A percentile compares a stretch with the other conserved stretches of the same genome.
phyloP scores from a whole-genome alignment of 2,113 vertebrate species.

The Drymodes brunneopygia region DNA sequence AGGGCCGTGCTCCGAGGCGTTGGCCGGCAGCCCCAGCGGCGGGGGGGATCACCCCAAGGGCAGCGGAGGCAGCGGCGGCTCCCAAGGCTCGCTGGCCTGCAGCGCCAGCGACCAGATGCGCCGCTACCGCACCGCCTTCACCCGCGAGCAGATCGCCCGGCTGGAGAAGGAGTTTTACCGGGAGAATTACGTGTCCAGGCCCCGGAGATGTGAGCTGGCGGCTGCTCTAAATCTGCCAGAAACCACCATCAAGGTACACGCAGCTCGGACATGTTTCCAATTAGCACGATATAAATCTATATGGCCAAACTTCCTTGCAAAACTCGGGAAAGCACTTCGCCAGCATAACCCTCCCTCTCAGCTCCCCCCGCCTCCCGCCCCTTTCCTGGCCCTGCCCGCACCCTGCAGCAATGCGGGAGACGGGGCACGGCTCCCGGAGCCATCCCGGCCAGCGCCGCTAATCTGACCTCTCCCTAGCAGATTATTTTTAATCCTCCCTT shows the following conservation, averaged over 20 bases:
- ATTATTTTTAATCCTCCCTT: neutral
- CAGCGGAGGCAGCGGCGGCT: constrained; percentile 70
- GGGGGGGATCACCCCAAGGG: constrained; percentile 79
- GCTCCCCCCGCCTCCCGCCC: neutral
- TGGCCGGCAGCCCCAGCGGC: constrained; percentile 67
- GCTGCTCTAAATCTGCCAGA: constrained; percentile 95
- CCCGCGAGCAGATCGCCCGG: constrained; percentile 93
- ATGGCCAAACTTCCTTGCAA: constrained; percentile 36
- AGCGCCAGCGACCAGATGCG: constrained; percentile 92
- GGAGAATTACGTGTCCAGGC: constrained; percentile 97
- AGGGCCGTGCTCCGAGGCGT: constrained; percentile 70
- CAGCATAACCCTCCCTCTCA: neutral
- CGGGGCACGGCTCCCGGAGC: neutral
- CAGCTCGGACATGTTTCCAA: neutral
- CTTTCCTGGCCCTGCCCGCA: constrained; percentile 22
- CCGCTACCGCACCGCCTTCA: constrained; percentile 96
- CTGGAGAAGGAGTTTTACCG: constrained; percentile 98
- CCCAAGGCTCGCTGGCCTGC: constrained; percentile 84
- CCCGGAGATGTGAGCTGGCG: constrained; percentile 93
- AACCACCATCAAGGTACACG: constrained; percentile 94
- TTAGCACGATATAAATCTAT: constrained; percentile 48
- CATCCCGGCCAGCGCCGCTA: neutral
- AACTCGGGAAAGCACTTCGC: constrained; percentile 22
- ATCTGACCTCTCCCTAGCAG: neutral
- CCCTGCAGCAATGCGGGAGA: constrained; percentile 4